phyloP scores from a whole-genome alignment of 2,797 vertebrate genomes.

The Eutrigla gurnardus region DNA sequence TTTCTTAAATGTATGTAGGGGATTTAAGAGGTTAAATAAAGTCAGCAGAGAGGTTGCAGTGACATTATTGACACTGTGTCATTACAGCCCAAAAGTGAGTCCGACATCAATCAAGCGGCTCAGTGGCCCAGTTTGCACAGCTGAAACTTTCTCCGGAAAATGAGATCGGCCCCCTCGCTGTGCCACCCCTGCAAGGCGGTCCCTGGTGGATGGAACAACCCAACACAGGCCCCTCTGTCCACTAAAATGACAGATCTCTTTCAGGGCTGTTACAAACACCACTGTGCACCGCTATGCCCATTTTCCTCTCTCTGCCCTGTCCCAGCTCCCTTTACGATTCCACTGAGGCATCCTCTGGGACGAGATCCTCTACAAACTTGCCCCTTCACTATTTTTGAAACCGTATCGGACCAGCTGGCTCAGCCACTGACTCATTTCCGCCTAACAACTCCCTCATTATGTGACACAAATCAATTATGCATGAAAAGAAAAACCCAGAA shows the following conservation, averaged over 20 bases:
- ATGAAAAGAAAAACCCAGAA: constrained; percentile 42
- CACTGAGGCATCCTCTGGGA: constrained; percentile 29
- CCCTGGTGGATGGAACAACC: constrained; percentile 16
- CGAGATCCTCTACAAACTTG: constrained; percentile 47
- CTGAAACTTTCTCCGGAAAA: constrained; percentile 43
- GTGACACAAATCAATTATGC: constrained; percentile 80
- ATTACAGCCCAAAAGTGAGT: neutral
- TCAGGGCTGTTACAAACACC: constrained; percentile 44
- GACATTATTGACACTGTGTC: constrained; percentile 9
- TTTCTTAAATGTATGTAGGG: neutral
- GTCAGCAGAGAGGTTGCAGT: neutral
- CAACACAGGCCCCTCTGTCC: constrained; percentile 39
- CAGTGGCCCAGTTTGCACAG: constrained; percentile 43
- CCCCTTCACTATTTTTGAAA: constrained; percentile 58
- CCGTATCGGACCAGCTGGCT: constrained; percentile 52
- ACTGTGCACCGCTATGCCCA: constrained; percentile 27
- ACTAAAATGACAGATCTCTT: constrained; percentile 45
- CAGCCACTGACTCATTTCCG: constrained; percentile 50
- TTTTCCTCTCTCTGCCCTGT: constrained; percentile 18
- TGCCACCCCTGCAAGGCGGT: constrained; percentile 16
- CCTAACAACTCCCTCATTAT: constrained; percentile 66
- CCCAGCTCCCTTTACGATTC: constrained; percentile 29
- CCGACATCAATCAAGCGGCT: constrained; percentile 17
- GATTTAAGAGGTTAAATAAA: constrained; percentile 1
- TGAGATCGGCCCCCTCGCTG: constrained; percentile 23